phyloP scores from a whole-genome alignment of 2,888 invertebrate genomes.

The Eristalinus sepulchralis region DNA sequence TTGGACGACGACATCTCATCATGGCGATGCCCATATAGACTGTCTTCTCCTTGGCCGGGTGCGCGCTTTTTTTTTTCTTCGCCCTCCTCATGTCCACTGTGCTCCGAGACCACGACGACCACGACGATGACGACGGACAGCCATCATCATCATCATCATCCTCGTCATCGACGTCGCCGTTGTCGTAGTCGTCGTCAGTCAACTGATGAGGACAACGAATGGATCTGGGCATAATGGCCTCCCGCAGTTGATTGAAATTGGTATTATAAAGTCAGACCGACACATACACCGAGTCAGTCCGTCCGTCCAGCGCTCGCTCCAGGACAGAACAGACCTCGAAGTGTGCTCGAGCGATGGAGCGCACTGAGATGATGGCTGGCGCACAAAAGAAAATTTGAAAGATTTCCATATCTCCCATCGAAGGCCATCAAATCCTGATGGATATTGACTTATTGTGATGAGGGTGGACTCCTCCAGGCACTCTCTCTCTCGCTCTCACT shows the following conservation, averaged over 20 bases:
- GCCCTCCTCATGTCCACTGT: not conserved
- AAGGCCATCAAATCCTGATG: slow-evolving; percentile 63
- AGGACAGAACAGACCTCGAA: slow-evolving; percentile 20
- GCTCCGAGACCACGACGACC: slow-evolving; percentile 5
- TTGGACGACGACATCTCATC: not conserved
- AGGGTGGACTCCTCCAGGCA: slow-evolving; percentile 50
- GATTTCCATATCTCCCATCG: slow-evolving; percentile 61
- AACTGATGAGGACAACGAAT: slow-evolving; percentile 61
- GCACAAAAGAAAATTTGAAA: slow-evolving; percentile 35
- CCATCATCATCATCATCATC: slow-evolving; percentile 21
- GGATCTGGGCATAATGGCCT: slow-evolving; percentile 62
- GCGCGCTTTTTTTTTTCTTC: not conserved
- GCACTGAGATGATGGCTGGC: slow-evolving; percentile 4
- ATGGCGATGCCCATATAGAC: not conserved
- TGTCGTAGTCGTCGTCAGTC: slow-evolving; percentile 26
- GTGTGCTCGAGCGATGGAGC: slow-evolving; percentile 32
- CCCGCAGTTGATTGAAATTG: slow-evolving; percentile 68
- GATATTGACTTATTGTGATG: slow-evolving; percentile 66
- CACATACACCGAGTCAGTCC: slow-evolving; percentile 3
- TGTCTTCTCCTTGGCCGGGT: not conserved
- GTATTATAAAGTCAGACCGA: slow-evolving; percentile 66
- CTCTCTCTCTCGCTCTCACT: not conserved
- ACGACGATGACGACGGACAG: slow-evolving; percentile 30
- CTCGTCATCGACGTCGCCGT: slow-evolving; percentile 6
- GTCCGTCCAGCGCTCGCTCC: not conserved